A percentile compares a stretch with the other conserved stretches of the same genome.
Conservation (phyloP, 2,797 vertebrate species). For the Eulemur albifrons region DNA sequence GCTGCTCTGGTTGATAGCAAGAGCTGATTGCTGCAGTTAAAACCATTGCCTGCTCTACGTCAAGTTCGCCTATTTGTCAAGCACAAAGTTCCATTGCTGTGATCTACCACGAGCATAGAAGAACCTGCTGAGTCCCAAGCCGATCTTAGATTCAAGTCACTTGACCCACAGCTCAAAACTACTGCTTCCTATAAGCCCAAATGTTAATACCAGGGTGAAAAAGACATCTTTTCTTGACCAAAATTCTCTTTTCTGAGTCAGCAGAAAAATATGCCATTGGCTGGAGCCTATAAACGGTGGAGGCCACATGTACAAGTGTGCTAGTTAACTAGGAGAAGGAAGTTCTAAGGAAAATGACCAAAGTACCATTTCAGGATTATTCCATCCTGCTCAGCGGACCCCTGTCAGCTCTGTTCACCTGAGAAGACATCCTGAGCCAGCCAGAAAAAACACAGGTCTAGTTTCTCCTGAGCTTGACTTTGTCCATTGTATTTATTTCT, state of each 20-base stretch:
- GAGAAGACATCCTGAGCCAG: background rate
- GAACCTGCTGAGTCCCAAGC: constrained; percentile 67
- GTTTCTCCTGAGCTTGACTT: background rate
- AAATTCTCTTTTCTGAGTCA: constrained; percentile 62
- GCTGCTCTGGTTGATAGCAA: constrained; percentile 74
- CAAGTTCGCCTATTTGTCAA: constrained; percentile 79
- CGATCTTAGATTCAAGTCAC: constrained; percentile 78
- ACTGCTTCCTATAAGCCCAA: constrained; percentile 71
- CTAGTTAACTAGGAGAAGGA: constrained; percentile 79
- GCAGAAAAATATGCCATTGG: constrained; percentile 18
- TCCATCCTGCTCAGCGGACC: constrained; percentile 56
- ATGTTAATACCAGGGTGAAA: constrained; percentile 46
- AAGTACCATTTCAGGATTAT: constrained; percentile 23
- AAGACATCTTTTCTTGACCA: constrained; percentile 70
- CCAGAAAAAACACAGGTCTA: background rate
- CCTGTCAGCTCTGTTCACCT: constrained; percentile 57
- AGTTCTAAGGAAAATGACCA: constrained; percentile 79
- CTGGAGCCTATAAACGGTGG: constrained; percentile 71
- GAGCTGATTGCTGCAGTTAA: constrained; percentile 72
- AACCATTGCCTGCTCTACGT: constrained; percentile 75
- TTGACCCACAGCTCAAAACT: constrained; percentile 80
- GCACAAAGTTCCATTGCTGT: constrained; percentile 66
- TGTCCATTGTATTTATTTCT: background rate
- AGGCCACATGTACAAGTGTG: constrained; percentile 76
- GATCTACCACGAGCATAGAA: constrained; percentile 70